These are phyloP conservation scores for Conus canariensis DNA, from an alignment of 2,888 invertebrate species.

Conservation along the genomic window DNA sequence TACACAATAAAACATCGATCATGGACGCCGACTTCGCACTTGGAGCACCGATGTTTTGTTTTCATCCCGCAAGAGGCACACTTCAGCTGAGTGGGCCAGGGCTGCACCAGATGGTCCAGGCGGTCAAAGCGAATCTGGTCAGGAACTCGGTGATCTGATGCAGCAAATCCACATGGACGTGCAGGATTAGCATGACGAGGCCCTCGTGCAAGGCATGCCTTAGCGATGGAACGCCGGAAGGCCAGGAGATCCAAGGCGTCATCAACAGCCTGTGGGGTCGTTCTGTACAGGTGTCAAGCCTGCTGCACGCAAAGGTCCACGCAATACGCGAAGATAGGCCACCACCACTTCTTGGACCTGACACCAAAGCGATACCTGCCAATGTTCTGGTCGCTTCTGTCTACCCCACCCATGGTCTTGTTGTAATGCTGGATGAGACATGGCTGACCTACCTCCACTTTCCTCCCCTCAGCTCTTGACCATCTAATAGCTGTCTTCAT, in stretches of 20 bases:
- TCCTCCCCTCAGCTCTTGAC: no score
- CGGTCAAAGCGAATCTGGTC: neutral
- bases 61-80: neutral
- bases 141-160: neutral
- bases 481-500: no score
- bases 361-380: neutral
- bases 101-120: neutral
- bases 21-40: neutral
- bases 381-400: neutral
- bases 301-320: neutral
- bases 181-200: neutral
- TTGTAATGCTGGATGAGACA: neutral
- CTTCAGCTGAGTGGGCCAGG: conserved; percentile 14
- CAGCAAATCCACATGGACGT: neutral
- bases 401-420: neutral
- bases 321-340: neutral
- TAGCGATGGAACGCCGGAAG: neutral
- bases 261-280: neutral
- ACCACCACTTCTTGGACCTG: neutral
- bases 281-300: neutral
- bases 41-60: neutral
- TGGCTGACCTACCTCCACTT: no score
- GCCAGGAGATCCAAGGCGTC: neutral
- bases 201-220: neutral
- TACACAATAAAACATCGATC: neutral